Base-by-base conservation (phyloP, 2,113 vertebrate genomes). In the Falco punctatus region DNA sequence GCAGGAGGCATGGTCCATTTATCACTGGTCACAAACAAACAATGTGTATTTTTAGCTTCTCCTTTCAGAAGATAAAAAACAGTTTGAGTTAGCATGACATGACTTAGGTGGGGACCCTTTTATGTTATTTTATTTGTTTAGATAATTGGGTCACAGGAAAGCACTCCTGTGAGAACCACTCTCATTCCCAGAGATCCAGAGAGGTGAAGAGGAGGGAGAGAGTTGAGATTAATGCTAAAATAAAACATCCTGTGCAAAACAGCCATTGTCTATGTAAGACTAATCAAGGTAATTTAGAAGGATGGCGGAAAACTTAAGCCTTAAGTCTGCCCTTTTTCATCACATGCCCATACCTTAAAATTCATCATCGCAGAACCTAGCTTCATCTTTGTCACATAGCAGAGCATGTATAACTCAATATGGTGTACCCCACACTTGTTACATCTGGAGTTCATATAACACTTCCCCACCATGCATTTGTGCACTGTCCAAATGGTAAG, bases 111-210 rank as follows among this genome's bases (percentile, higher is more conserved):
- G 97, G 87, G 92, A 93, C 93, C 58, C 71, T 86, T 88, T 72
- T 69, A 84, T 73, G 52, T 14, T 86, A 92, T 94, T 94, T 93
- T 88, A 94, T 94, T 92, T 96, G 92, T 97, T 97, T 96, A 96
- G 96, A 96, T 95, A 96, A 94, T 93, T 96, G 94, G 92, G 95
- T 96, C 95, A 97, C 95, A 96, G 97, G 96, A 97, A 97, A 97
- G 73, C 64, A 71, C 88, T 97, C 94, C 86, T 96, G 88, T 97
- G 97, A 97, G 96, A 97, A 94, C 86, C 64, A 52, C 38, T 96
- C 92, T 96, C 66, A 96, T 96, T 97, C 96, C 95, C 96, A 96
- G 93, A 96, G 82, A 92, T 90, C 85, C 90, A 85, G 90, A 82
- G 91, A 91, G 80, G 94, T 91, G 62, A 95, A 92, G 44, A 86